phyloP scores from a whole-genome alignment of 2,888 invertebrate genomes.

The Amblyjoppa proteus region DNA sequence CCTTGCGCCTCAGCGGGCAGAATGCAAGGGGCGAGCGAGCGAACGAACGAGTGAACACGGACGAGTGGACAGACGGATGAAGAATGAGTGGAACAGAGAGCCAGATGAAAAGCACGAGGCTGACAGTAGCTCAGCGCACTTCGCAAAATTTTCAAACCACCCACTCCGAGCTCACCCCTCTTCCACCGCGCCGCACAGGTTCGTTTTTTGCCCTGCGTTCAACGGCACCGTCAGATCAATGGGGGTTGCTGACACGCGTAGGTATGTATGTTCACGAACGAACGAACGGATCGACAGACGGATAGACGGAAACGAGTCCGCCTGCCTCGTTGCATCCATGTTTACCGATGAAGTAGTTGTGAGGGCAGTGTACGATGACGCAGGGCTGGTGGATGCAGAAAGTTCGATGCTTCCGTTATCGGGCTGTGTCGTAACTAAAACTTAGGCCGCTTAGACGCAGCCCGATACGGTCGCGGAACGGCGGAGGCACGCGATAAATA shows the following conservation, averaged over 20 bases:
- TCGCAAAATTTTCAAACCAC: slow-evolving; percentile 81
- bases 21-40: slow-evolving; percentile 56
- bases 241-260: slow-evolving; percentile 84
- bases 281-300: slow-evolving; percentile 56
- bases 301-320: slow-evolving; percentile 66
- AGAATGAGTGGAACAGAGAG: slow-evolving; percentile 60
- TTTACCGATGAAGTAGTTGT: slow-evolving; percentile 44
- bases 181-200: slow-evolving; percentile 65
- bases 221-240: slow-evolving; percentile 83
- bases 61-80: slow-evolving; percentile 49
- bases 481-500: not conserved
- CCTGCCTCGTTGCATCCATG: slow-evolving; percentile 71
- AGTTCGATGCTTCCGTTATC: slow-evolving; percentile 16
- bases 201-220: slow-evolving; percentile 83
- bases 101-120: slow-evolving; percentile 56
- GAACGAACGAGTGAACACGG: slow-evolving; percentile 36
- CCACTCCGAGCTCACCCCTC: slow-evolving; percentile 59
- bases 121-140: slow-evolving; percentile 77
- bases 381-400: slow-evolving; percentile 19
- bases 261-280: slow-evolving; percentile 78
- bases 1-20: slow-evolving; percentile 45
- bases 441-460: not conserved
- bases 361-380: slow-evolving; percentile 42
- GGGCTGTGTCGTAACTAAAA: not conserved
- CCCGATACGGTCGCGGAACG: not conserved